These are phyloP conservation scores for Cerastis leucographa DNA, from an alignment of 2,888 invertebrate genomes.

Conservation along the genomic window DNA sequence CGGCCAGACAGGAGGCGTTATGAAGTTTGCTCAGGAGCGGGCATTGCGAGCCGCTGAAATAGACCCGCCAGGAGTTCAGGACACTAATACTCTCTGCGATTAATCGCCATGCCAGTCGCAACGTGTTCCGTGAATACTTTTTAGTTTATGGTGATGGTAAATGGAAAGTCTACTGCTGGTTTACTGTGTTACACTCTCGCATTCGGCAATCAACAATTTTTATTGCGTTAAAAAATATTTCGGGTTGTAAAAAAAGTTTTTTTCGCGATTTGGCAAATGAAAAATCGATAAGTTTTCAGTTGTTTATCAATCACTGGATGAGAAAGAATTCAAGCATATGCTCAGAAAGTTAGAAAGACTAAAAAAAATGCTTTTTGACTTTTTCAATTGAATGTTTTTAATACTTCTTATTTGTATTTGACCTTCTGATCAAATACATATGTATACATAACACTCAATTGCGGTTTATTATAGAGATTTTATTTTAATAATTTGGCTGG, in stretches of 20 bases:
- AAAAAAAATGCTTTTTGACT: background rate
- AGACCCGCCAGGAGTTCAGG: conserved; percentile 52
- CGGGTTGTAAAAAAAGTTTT: background rate
- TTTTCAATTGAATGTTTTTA: background rate
- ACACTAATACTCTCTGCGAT: conserved; percentile 49
- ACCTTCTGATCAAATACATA: too few relatives aligned
- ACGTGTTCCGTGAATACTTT: conserved; percentile 4
- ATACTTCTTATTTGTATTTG: too few relatives aligned
- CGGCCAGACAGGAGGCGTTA: conserved; percentile 51
- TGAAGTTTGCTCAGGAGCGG: conserved; percentile 64
- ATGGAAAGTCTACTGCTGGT: background rate
- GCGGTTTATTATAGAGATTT: background rate
- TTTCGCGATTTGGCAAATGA: background rate
- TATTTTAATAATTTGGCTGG: background rate
- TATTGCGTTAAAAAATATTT: background rate
- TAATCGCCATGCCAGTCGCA: conserved; percentile 31
- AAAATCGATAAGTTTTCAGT: background rate
- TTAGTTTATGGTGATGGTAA: background rate
- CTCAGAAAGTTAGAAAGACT: too few relatives aligned
- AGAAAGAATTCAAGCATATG: too few relatives aligned
- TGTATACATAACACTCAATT: too few relatives aligned
- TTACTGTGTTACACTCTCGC: background rate
- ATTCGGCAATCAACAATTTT: background rate
- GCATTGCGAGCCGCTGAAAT: conserved; percentile 27
- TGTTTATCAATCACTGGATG: too few relatives aligned